Evolutionary conservation across 2,888 invertebrate genomes (phyloP).

Genomic region (Lasioglossum vierecki): DNA sequence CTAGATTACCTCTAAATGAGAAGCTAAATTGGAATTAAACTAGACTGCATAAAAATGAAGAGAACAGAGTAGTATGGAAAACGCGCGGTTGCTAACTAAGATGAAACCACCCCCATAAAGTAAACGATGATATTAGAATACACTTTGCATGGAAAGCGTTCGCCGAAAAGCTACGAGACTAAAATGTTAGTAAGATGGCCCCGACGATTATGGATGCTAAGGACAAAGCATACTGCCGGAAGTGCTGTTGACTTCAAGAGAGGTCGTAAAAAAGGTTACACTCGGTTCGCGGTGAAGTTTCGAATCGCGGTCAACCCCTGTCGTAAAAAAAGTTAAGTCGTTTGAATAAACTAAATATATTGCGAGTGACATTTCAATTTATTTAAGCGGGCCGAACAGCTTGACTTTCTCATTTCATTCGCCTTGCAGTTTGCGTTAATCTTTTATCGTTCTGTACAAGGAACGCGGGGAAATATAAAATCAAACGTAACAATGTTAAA

Average conservation of each 20-base stretch:
- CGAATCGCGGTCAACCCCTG: not conserved
- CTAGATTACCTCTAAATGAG: not conserved
- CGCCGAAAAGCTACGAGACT: not conserved
- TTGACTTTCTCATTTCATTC: not conserved
- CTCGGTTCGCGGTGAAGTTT: not conserved
- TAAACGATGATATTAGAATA: not conserved
- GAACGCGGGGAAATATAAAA: not conserved
- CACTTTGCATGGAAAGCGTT: not conserved
- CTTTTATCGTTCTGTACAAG: not conserved
- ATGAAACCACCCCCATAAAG: not conserved
- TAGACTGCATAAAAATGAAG: not conserved
- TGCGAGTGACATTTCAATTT: not conserved
- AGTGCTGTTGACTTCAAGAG: constrained; percentile 7
- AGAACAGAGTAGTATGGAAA: not conserved
- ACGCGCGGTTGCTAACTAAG: not conserved
- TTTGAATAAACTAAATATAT: constrained; percentile 1
- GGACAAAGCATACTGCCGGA: constrained; percentile 4
- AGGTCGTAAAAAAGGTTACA: not conserved
- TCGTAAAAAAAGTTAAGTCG: constrained; percentile 4
- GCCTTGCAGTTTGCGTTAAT: not conserved
- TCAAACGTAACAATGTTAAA: not conserved
- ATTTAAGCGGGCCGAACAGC: not conserved
- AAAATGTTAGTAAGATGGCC: constrained; percentile 2
- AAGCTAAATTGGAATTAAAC: not conserved
- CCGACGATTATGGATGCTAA: not conserved